Conservation (phyloP, 2,888 invertebrate species). For the Agrochola litura region DNA sequence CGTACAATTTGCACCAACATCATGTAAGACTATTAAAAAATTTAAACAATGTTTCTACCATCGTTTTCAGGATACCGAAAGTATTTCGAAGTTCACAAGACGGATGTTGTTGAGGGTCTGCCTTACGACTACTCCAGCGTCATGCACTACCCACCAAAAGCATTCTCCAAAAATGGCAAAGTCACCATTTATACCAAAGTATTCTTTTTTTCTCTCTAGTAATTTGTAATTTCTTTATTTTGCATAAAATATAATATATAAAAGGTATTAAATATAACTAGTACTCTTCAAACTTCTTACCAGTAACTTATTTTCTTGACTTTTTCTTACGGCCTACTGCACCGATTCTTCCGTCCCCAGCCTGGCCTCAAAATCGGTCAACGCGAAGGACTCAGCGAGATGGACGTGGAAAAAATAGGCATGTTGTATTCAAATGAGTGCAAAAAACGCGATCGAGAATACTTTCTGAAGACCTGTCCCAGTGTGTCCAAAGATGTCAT, state of each 20-base stretch:
- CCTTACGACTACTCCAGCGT: conserved; percentile 94
- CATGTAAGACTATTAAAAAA: background rate
- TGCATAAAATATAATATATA: too few relatives aligned
- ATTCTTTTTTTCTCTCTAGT: background rate
- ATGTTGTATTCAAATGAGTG: conserved; percentile 82
- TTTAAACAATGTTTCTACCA: background rate
- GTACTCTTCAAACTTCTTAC: background rate
- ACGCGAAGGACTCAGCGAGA: conserved; percentile 82
- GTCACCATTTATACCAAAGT: conserved; percentile 93
- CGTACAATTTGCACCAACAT: background rate
- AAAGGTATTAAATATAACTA: too few relatives aligned
- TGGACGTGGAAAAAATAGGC: conserved; percentile 81
- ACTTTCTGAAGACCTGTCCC: conserved; percentile 83
- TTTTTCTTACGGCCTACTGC: background rate
- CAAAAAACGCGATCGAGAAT: conserved; percentile 80
- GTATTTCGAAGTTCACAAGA: conserved; percentile 90
- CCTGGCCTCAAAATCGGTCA: conserved; percentile 80
- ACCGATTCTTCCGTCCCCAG: conserved; percentile 59
- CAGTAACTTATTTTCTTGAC: background rate
- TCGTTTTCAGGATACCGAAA: conserved; percentile 89
- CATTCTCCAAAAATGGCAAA: conserved; percentile 93
- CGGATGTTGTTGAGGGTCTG: conserved; percentile 70
- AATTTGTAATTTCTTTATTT: too few relatives aligned
- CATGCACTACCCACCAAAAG: conserved; percentile 94
- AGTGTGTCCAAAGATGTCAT: conserved; percentile 67